Conservation (phyloP, 2,888 invertebrate genomes). For the Drosophila subsilvestris region DNA sequence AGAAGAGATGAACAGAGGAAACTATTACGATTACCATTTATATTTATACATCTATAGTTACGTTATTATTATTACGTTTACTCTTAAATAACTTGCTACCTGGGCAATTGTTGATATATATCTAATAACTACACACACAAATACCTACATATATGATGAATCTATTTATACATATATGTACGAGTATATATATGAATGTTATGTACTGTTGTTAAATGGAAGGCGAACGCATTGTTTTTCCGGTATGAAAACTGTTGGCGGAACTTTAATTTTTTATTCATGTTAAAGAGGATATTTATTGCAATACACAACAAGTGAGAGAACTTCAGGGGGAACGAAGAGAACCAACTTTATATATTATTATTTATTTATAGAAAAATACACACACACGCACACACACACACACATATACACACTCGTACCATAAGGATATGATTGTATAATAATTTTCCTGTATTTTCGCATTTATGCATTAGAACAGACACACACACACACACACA, state of each 20-base stretch:
- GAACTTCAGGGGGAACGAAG: conserved; percentile 30
- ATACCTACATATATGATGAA: conserved; percentile 30
- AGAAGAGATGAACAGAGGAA: conserved; percentile 26
- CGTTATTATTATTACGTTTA: conserved; percentile 54
- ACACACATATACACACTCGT: conserved; percentile 15
- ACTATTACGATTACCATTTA: conserved; percentile 57
- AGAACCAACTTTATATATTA: conserved; percentile 25
- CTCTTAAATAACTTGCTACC: conserved; percentile 65
- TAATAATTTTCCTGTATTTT: conserved; percentile 66
- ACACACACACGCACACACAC: conserved; percentile 21
- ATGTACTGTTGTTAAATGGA: conserved; percentile 50
- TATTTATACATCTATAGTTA: conserved; percentile 45
- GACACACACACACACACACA: conserved; percentile 4
- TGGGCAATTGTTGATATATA: conserved; percentile 74
- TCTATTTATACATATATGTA: conserved; percentile 39
- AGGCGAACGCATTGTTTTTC: conserved; percentile 25
- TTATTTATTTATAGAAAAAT: conserved; percentile 57
- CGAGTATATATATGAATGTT: conserved; percentile 57
- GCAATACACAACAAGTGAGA: conserved; percentile 32
- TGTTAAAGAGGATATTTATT: conserved; percentile 63
- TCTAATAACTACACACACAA: conserved; percentile 40
- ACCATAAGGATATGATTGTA: conserved; percentile 23
- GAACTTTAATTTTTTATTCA: conserved; percentile 74
- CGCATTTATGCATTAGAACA: conserved; percentile 77
- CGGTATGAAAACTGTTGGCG: conserved; percentile 47